Percentiles rank a stretch among this genome's conserved stretches.
Conservation (phyloP, 1,140 invertebrate species). For the Gyrodactylus bullatarudis region DNA sequence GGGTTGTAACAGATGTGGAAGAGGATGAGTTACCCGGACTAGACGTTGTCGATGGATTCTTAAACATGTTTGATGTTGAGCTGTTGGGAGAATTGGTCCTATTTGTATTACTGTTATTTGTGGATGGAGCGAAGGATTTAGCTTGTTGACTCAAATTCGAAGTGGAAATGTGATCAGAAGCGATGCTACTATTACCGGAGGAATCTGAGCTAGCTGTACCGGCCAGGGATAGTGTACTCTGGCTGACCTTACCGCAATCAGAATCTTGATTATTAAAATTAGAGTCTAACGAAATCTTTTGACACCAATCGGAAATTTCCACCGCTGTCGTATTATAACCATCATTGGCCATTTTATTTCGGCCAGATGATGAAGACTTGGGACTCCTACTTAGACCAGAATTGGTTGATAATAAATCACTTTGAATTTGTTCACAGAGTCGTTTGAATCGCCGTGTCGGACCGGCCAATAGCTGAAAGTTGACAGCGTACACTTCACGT, state of each 20-base stretch:
- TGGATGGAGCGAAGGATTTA: too few relatives aligned
- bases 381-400: neutral
- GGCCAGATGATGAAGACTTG: neutral
- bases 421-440: constrained; percentile 72
- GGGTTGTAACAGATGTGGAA: neutral
- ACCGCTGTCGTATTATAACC: neutral
- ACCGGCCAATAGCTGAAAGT: constrained; percentile 16
- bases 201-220: neutral
- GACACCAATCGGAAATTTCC: neutral
- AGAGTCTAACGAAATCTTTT: neutral
- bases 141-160: too few relatives aligned
- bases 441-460: constrained; percentile 66
- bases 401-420: constrained; percentile 12
- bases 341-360: neutral
- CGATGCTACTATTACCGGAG: neutral
- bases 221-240: neutral
- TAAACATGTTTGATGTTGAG: neutral
- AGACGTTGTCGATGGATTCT: neutral
- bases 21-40: neutral
- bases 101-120: too few relatives aligned
- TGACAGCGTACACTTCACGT: constrained; percentile 6
- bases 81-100: too few relatives aligned
- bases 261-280: neutral
- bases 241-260: too few relatives aligned
- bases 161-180: neutral